Evolutionary conservation across 2,113 vertebrate genomes (phyloP), one percentile per base, ranked within the genome.

Genomic region (Oreotrochilus melanogaster): DNA sequence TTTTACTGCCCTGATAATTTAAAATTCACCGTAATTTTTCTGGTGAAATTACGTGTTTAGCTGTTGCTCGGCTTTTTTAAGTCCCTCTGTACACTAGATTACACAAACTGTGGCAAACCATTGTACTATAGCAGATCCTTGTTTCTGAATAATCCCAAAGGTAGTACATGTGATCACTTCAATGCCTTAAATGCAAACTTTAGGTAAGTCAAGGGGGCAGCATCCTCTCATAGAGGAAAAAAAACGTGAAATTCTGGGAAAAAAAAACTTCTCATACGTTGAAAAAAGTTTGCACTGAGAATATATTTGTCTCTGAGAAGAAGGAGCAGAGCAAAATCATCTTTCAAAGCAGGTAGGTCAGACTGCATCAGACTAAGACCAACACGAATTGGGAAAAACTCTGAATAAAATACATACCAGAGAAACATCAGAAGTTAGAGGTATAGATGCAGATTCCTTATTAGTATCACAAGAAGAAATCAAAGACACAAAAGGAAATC

Each of bases 401-500:
- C 11, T 2, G 11, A 88, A 74, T 25, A 60, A 80, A 69, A 90
- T 11, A 39, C 28, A 48, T 18, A 72, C 33, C 31, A 42, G 10
- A 91, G 25, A 74, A 82, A 80, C 51, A 78, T 45, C 61, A 64
- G 39, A 86, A 69, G 45, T 89, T 14, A 70, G 67, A 66, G n/a
- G 11, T 51, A 51, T 11, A 31, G 33, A 76, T 76, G 62, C 62
- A 88, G 85, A 90, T 61, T 92, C 45, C 74, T 89, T 62, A 65
- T 72, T 91, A 90, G 48, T 18, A 73, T 60, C 61, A 50, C 56
- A 80, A 81, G 84, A 80, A 82, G 78, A 95, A 92, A 95, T 88
- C 50, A 58, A 89, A 37, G 54, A 62, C 22, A 89, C 70, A 82
- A 82, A 95, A 82, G 30, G 35, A 94, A 95, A 78, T 62, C 37